Evolutionary conservation across 2,888 invertebrate species (phyloP).

Genomic region (Eupeodes luniger): DNA sequence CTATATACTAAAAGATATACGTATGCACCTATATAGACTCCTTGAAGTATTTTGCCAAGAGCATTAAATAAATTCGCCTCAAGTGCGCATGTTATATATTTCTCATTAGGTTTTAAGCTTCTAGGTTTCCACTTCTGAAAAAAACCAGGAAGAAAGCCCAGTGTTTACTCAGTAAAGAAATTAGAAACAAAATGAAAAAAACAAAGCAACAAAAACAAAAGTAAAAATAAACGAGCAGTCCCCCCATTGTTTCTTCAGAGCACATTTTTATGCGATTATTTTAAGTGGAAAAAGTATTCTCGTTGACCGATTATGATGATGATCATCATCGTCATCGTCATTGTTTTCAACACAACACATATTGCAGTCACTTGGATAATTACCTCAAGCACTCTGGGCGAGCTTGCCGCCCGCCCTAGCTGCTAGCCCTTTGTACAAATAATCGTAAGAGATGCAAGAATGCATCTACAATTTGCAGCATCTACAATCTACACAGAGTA

Average conservation of each 20-base stretch:
- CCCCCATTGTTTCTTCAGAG: slow-evolving; percentile 8
- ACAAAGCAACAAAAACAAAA: background rate
- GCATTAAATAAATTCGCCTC: slow-evolving; percentile 25
- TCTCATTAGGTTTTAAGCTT: background rate
- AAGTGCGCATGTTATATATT: slow-evolving; percentile 25
- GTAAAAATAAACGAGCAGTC: slow-evolving; percentile 16
- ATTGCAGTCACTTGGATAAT: slow-evolving; percentile 59
- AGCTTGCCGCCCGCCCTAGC: background rate
- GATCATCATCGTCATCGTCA: slow-evolving; percentile 28
- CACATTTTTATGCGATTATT: slow-evolving; percentile 48
- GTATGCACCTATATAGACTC: background rate
- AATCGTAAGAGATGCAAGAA: background rate
- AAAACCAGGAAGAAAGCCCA: slow-evolving; percentile 36
- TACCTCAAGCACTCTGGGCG: slow-evolving; percentile 33
- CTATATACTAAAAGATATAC: background rate
- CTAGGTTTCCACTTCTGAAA: background rate
- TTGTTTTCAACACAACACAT: slow-evolving; percentile 49
- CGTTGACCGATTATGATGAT: slow-evolving; percentile 61
- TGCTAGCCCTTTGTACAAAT: slow-evolving; percentile 1
- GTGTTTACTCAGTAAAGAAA: background rate
- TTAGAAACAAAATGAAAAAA: background rate
- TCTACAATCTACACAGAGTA: background rate
- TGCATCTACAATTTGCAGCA: background rate
- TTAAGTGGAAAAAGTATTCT: slow-evolving; percentile 54
- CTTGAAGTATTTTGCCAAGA: slow-evolving; percentile 28